These are phyloP conservation scores for Noctuana brunneofusca DNA, from an alignment of 2,888 invertebrate genomes.

Conservation along the genomic window DNA sequence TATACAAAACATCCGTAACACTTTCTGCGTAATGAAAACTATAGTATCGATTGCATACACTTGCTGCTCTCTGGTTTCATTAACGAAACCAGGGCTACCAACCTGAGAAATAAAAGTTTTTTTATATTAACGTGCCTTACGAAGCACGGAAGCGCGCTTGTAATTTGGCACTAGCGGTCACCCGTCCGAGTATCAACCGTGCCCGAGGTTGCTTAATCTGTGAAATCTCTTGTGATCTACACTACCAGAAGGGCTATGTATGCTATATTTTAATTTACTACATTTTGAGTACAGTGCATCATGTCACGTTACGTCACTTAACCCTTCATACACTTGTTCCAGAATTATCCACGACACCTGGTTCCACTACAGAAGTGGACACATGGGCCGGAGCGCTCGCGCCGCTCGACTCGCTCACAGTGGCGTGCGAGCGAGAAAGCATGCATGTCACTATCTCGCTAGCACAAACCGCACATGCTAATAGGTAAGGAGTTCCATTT, in stretches of 20 bases:
- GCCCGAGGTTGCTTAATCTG: too few species aligned
- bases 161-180: too few species aligned
- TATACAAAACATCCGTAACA: slow-evolving; percentile 3
- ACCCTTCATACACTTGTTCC: slow-evolving; percentile 37
- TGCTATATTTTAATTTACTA: too few species aligned
- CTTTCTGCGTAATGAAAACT: slow-evolving; percentile 27
- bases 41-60: slow-evolving; percentile 9
- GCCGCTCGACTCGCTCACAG: slow-evolving; percentile 69
- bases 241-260: too few species aligned
- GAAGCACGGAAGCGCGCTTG: too few species aligned
- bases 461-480: slow-evolving; percentile 46
- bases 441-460: slow-evolving; percentile 78
- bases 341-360: slow-evolving; percentile 69
- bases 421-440: slow-evolving; percentile 75
- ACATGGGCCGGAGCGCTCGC: slow-evolving; percentile 68
- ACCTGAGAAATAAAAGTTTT: background rate
- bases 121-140: too few species aligned
- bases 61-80: background rate
- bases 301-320: too few species aligned
- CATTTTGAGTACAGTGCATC: too few species aligned
- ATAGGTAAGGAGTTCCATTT: slow-evolving; percentile 47
- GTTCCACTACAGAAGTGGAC: slow-evolving; percentile 67
- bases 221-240: too few species aligned
- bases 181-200: too few species aligned
- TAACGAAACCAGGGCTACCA: background rate